phyloP scores from a whole-genome alignment of 2,888 invertebrate species.

The Octonoba sinensis region DNA sequence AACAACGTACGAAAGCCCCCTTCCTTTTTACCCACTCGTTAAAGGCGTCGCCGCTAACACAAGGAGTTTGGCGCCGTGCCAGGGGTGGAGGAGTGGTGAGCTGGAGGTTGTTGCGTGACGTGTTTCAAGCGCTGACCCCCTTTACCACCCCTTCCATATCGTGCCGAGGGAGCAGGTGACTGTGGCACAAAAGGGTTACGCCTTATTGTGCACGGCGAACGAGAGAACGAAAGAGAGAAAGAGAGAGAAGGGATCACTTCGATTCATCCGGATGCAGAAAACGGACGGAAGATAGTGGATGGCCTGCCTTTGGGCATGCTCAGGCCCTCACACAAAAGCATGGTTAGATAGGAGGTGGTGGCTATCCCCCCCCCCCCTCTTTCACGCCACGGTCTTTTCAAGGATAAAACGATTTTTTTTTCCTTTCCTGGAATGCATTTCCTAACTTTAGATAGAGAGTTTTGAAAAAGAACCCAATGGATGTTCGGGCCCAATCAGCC shows the following conservation, averaged over 20 bases:
- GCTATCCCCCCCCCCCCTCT: too few relatives aligned
- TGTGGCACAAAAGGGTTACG: conserved; percentile 63
- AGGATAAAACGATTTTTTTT: conserved; percentile 1
- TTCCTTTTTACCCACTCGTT: conserved; percentile 53
- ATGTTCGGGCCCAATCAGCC: conserved; percentile 15
- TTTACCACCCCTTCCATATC: conserved; percentile 26
- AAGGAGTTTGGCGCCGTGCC: conserved; percentile 57
- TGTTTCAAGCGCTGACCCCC: conserved; percentile 5
- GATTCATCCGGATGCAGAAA: conserved; percentile 56
- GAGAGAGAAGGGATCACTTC: conserved; percentile 19
- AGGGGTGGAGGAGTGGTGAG: conserved; percentile 30
- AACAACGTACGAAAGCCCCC: conserved; percentile 48
- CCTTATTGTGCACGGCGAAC: conserved; percentile 58
- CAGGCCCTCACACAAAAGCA: conserved; percentile 36
- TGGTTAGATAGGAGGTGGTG: conserved; percentile 15
- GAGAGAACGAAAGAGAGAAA: conserved; percentile 2
- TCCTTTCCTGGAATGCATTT: background rate
- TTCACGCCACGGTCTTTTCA: too few relatives aligned
- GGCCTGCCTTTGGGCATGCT: conserved; percentile 51
- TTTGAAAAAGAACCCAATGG: conserved; percentile 1
- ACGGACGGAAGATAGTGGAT: conserved; percentile 46
- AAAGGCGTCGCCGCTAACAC: conserved; percentile 63
- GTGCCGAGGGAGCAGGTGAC: conserved; percentile 61
- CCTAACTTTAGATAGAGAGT: background rate
- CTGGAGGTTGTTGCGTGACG: conserved; percentile 40